Conservation (phyloP, 2,113 vertebrate genomes). For the Paralichthys olivaceus region DNA sequence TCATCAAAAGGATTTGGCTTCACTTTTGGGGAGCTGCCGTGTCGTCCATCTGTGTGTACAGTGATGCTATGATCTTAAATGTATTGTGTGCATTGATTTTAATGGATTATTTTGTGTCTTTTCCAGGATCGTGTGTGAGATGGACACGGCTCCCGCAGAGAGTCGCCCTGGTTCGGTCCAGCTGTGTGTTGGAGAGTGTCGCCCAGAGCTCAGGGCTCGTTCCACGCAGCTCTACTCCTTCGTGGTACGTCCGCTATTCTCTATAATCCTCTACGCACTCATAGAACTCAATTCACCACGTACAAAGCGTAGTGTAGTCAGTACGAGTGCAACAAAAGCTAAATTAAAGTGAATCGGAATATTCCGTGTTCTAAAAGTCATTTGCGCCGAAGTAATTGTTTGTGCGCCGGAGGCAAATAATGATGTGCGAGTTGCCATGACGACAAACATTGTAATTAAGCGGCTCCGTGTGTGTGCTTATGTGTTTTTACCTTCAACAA, state of each 20-base stretch:
- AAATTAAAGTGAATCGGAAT: neutral
- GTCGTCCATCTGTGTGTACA: neutral
- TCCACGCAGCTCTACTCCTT: constrained; percentile 92
- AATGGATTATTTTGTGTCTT: constrained; percentile 19
- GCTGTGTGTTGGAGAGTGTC: constrained; percentile 95
- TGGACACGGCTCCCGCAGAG: constrained; percentile 86
- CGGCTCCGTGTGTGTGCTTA: constrained; percentile 6
- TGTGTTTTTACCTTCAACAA: neutral
- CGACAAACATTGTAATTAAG: constrained; percentile 41
- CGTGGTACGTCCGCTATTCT: constrained; percentile 85
- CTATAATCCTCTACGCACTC: neutral
- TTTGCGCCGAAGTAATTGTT: constrained; percentile 27
- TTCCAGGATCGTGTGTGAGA: constrained; percentile 96
- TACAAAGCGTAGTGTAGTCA: neutral
- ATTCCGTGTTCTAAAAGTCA: constrained; percentile 15
- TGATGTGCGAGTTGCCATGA: constrained; percentile 28
- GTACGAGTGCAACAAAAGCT: neutral
- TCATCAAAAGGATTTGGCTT: neutral
- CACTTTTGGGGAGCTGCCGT: neutral
- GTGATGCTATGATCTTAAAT: neutral
- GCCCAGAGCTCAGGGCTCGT: constrained; percentile 91
- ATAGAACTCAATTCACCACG: no score
- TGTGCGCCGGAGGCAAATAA: constrained; percentile 22
- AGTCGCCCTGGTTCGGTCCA: constrained; percentile 89
- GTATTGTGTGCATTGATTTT: neutral